Conservation (phyloP, 35 echinoderm and acorn worm genomes). For the Holothuria glaberrima region DNA sequence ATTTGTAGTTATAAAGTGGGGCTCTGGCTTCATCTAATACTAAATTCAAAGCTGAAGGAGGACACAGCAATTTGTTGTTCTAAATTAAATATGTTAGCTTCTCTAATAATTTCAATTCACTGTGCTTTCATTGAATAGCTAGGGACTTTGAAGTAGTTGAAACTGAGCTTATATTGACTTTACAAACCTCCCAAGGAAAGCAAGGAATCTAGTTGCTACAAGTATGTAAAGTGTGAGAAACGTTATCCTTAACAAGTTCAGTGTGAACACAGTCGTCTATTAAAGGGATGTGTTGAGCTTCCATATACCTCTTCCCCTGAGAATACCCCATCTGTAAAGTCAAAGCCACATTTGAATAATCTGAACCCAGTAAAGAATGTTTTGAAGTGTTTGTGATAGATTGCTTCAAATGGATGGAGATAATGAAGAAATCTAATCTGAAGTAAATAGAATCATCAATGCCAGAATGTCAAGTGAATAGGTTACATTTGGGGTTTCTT, state of each 20-base stretch:
- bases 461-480: background rate
- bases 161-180: background rate
- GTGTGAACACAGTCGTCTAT: background rate
- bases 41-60: background rate
- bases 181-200: background rate
- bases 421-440: background rate
- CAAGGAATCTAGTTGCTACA: background rate
- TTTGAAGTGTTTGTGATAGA: background rate
- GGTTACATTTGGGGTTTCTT: background rate
- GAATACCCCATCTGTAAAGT: constrained; percentile 1
- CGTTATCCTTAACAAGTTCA: background rate
- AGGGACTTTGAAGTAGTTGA: background rate
- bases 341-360: background rate
- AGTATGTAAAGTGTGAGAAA: background rate
- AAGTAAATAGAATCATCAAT: background rate
- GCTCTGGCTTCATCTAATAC: background rate
- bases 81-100: too few relatives aligned
- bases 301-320: background rate
- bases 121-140: background rate
- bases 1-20: background rate
- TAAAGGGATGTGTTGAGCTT: constrained; percentile 10
- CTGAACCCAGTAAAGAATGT: too few relatives aligned
- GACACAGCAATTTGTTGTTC: background rate
- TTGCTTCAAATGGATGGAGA: background rate
- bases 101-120: too few relatives aligned